A percentile compares a stretch with the other conserved stretches of the same genome.
phyloP scores from a whole-genome alignment of 1,140 invertebrate species.

The Hormaphis cornu region DNA sequence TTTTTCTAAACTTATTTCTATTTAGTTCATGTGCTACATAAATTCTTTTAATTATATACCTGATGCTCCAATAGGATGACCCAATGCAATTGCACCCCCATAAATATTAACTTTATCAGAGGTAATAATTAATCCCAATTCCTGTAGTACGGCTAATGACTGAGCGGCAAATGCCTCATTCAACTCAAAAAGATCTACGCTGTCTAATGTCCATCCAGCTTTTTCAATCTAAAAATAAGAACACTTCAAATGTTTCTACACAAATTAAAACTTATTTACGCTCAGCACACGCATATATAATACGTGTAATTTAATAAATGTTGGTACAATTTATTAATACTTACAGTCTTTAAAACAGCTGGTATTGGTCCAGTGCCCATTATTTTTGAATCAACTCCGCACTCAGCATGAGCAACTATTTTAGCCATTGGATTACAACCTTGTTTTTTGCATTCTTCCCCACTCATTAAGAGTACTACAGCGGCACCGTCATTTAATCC shows the following conservation, averaged over 20 bases:
- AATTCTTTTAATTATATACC: no score
- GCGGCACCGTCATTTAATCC: slow-evolving; percentile 83
- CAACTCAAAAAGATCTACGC: slow-evolving; percentile 82
- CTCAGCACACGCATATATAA: no score
- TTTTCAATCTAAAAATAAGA: slow-evolving; percentile 54
- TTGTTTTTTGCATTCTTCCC: slow-evolving; percentile 46
- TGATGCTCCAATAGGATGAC: slow-evolving; percentile 82
- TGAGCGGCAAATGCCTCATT: slow-evolving; percentile 81
- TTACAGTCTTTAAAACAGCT: slow-evolving; percentile 56
- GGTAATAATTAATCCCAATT: slow-evolving; percentile 61
- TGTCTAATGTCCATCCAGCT: slow-evolving; percentile 65
- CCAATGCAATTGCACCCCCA: slow-evolving; percentile 81
- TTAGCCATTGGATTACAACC: slow-evolving; percentile 51
- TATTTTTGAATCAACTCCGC: slow-evolving; percentile 59
- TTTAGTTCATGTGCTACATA: no score
- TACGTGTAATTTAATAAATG: no score
- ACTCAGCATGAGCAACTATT: slow-evolving; percentile 57
- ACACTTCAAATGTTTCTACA: slow-evolving; percentile 8
- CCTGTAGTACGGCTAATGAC: slow-evolving; percentile 54
- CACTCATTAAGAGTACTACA: slow-evolving; percentile 60
- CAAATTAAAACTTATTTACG: no score
- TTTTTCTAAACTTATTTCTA: no score
- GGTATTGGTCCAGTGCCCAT: slow-evolving; percentile 72
- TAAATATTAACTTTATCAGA: slow-evolving; percentile 64
- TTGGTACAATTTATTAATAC: no score